A percentile compares a stretch with the other conserved stretches of the same genome.
phyloP scores from a whole-genome alignment of 92 coral and sea anemone species.

The Porites evermanni region DNA sequence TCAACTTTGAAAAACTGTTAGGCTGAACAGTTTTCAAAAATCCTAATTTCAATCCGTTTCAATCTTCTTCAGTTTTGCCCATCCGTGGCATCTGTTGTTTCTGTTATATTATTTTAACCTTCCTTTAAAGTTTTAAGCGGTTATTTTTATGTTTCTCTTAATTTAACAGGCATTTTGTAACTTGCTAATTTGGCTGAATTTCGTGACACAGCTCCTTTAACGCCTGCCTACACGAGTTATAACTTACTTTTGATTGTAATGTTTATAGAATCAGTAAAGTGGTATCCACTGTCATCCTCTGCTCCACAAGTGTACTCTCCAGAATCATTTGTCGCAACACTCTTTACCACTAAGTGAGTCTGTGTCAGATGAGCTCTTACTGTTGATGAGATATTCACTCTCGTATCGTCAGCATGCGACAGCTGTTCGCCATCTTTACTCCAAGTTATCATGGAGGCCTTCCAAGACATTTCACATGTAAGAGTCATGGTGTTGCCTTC shows the following conservation, averaged over 20 bases:
- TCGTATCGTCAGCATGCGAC: not conserved
- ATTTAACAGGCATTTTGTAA: no score
- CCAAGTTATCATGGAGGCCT: conserved; percentile 10
- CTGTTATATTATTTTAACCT: no score
- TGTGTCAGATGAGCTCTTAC: not conserved
- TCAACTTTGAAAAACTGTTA: no score
- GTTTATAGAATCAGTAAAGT: not conserved
- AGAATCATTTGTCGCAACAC: conserved; percentile 36
- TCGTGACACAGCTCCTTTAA: no score
- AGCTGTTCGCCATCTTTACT: conserved; percentile 4
- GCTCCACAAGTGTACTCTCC: conserved; percentile 62
- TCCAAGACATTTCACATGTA: conserved; percentile 4
- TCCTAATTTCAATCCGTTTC: no score
- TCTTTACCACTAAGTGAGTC: conserved; percentile 4
- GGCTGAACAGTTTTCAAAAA: no score
- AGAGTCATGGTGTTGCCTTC: not conserved
- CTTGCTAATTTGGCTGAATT: no score
- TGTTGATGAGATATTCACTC: not conserved
- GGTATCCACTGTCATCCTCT: not conserved
- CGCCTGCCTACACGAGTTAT: not conserved
- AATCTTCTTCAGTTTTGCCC: no score
- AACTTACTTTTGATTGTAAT: conserved; percentile 61
- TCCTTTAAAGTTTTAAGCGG: no score
- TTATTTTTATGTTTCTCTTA: no score
- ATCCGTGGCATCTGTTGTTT: no score